A percentile compares a stretch with the other conserved stretches of the same genome.
Evolutionary conservation across 2,113 vertebrate genomes (phyloP).

Genomic region (Pollimyrus isidori): DNA sequence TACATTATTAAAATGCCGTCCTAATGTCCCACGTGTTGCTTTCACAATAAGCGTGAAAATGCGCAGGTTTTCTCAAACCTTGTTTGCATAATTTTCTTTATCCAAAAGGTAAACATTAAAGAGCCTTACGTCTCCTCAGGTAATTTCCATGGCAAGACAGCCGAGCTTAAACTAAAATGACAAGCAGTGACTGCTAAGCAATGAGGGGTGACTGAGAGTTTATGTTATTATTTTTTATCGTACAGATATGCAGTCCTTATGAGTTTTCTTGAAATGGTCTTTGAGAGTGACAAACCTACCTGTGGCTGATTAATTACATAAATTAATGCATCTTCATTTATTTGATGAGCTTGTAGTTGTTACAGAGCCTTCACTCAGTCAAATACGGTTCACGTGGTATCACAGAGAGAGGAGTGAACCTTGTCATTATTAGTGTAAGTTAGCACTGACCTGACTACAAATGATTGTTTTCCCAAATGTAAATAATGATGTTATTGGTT

Average conservation of each 20-base stretch:
- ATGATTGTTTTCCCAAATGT: not conserved
- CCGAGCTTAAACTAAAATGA: not conserved
- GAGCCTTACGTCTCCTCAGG: not conserved
- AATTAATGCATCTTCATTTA: not conserved
- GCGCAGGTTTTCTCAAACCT: not conserved
- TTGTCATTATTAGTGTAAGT: not conserved
- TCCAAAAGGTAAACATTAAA: not conserved
- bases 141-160: not conserved
- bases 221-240: not conserved
- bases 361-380: not conserved
- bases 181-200: not conserved
- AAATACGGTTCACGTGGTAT: not conserved
- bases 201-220: not conserved
- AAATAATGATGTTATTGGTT: not conserved
- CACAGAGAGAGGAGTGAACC: not conserved
- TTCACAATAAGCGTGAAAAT: not conserved
- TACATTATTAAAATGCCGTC: not conserved
- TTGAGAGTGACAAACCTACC: not conserved
- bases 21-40: slow-evolving; percentile 2
- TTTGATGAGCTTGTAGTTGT: not conserved
- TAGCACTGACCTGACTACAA: not conserved
- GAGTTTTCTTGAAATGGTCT: not conserved
- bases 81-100: not conserved
- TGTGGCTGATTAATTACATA: not conserved
- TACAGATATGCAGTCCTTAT: not conserved